phyloP scores from a whole-genome alignment of 1,140 invertebrate species.

The Drosophila auraria region DNA sequence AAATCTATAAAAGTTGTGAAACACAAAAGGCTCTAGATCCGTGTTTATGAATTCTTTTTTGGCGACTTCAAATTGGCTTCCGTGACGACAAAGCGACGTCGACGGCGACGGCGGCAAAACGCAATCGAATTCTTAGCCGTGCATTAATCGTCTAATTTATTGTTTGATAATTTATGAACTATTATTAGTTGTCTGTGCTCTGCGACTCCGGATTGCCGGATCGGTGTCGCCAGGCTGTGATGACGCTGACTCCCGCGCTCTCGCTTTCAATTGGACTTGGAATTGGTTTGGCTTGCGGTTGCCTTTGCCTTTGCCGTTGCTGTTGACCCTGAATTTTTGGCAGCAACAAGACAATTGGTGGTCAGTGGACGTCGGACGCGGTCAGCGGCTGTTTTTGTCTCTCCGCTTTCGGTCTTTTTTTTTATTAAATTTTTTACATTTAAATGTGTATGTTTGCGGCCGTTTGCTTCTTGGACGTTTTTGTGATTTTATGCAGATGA shows the following conservation, averaged over 20 bases:
- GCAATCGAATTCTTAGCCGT: constrained; percentile 81
- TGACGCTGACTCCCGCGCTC: constrained; percentile 65
- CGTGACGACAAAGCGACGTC: constrained; percentile 41
- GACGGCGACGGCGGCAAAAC: constrained; percentile 70
- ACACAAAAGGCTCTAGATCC: constrained; percentile 78
- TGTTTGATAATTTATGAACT: constrained; percentile 83
- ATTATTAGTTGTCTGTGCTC: constrained; percentile 65
- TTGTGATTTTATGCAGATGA: constrained; percentile 82
- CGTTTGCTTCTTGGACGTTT: constrained; percentile 73
- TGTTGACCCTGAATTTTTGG: constrained; percentile 69
- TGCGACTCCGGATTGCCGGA: constrained; percentile 2
- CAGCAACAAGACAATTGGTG: constrained; percentile 70
- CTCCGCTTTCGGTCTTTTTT: constrained; percentile 21
- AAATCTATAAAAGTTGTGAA: constrained; percentile 80
- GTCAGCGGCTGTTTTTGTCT: constrained; percentile 14
- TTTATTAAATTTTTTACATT: constrained; percentile 67
- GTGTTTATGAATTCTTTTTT: constrained; percentile 76
- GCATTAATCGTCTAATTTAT: constrained; percentile 84
- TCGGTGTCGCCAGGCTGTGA: neutral
- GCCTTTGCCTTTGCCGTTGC: constrained; percentile 9
- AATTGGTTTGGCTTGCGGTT: constrained; percentile 19
- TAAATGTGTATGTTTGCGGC: constrained; percentile 67
- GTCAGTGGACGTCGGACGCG: constrained; percentile 43
- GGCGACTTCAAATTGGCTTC: constrained; percentile 61
- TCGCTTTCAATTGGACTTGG: constrained; percentile 68